Evolutionary conservation across 2,888 invertebrate genomes (phyloP).

Genomic region (Empis stercorea): DNA sequence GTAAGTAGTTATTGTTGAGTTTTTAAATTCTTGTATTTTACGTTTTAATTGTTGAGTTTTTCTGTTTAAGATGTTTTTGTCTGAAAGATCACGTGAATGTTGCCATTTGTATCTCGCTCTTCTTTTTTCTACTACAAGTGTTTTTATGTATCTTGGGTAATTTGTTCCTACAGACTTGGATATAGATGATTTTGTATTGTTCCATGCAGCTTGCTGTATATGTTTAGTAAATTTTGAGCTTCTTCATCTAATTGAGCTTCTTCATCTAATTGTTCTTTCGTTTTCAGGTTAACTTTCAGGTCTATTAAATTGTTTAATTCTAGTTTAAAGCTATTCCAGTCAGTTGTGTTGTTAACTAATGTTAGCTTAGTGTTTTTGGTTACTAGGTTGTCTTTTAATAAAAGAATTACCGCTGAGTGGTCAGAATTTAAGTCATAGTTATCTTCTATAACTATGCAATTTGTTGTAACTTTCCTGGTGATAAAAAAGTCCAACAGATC

Average conservation of each 20-base stretch:
- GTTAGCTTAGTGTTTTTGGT: not conserved
- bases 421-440: not conserved
- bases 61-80: not conserved
- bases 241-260: not conserved
- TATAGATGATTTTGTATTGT: not conserved
- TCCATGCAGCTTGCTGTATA: not conserved
- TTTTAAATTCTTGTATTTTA: too few species aligned
- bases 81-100: not conserved
- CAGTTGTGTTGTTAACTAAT: not conserved
- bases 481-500: not conserved
- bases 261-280: not conserved
- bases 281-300: not conserved
- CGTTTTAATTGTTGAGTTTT: not conserved
- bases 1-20: too few species aligned
- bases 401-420: not conserved
- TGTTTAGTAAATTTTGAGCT: not conserved
- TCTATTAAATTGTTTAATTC: not conserved
- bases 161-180: not conserved
- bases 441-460: not conserved
- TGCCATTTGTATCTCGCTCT: too few species aligned
- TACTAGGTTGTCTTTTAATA: too few species aligned
- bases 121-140: not conserved
- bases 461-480: not conserved
- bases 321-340: not conserved
- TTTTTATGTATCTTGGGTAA: not conserved